Evolutionary conservation across 2,888 invertebrate genomes (phyloP).

Genomic region (Sinodicranocentrus sp.): DNA sequence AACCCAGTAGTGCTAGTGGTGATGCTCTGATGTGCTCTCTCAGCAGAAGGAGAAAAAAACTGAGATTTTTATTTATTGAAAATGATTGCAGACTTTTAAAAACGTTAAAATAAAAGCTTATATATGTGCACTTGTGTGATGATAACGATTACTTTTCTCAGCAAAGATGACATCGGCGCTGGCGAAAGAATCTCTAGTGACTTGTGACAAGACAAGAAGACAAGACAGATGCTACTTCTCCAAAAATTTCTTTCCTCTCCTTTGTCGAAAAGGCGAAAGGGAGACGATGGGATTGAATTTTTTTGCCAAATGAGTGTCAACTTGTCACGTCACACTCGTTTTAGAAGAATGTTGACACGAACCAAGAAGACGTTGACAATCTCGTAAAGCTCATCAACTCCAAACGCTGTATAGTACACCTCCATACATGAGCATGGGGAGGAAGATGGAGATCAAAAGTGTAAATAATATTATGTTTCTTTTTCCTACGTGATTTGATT

Average conservation of each 20-base stretch:
- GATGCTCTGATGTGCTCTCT: too few relatives aligned
- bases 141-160: constrained; percentile 10
- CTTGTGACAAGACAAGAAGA: constrained; percentile 27
- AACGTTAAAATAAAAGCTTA: constrained; percentile 28
- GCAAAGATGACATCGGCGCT: constrained; percentile 33
- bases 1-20: too few relatives aligned
- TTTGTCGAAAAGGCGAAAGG: not conserved
- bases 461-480: constrained; percentile 23
- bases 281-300: constrained; percentile 37
- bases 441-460: too few relatives aligned
- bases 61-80: constrained; percentile 45
- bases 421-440: too few relatives aligned
- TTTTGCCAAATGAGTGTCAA: constrained; percentile 64
- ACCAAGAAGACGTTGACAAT: constrained; percentile 49
- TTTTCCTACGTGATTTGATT: constrained; percentile 55
- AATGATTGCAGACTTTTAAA: constrained; percentile 10
- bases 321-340: constrained; percentile 55
- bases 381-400: constrained; percentile 35
- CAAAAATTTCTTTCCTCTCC: too few relatives aligned
- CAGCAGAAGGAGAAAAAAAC: too few relatives aligned
- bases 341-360: constrained; percentile 44
- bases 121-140: not conserved
- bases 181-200: not conserved
- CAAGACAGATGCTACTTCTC: constrained; percentile 51
- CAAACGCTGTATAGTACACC: too few relatives aligned